phyloP scores from a whole-genome alignment of 2,797 vertebrate genomes.

The Smutsia gigantea region DNA sequence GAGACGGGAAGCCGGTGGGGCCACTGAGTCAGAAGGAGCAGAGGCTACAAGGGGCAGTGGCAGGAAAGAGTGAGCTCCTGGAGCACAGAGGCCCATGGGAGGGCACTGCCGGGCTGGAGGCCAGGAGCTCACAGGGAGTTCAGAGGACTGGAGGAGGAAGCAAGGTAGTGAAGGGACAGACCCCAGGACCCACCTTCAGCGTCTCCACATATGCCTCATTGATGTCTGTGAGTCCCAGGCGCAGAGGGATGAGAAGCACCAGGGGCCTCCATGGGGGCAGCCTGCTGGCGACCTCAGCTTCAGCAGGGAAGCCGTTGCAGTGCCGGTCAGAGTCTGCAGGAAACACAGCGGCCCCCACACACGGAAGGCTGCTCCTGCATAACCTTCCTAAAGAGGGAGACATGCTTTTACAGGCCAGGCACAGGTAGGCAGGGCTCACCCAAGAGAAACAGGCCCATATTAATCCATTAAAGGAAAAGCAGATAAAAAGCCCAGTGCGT shows the following conservation, averaged over 20 bases:
- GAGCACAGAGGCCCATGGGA: neutral
- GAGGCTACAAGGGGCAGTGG: no score
- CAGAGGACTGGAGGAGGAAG: neutral
- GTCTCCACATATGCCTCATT: slow-evolving; percentile 98
- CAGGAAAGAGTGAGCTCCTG: neutral
- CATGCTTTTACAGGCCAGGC: neutral
- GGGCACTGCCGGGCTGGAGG: fast-evolving
- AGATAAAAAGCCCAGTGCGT: neutral
- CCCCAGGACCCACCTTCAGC: slow-evolving; percentile 90
- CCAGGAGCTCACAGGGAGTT: neutral
- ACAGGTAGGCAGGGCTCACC: neutral
- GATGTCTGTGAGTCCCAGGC: slow-evolving; percentile 97
- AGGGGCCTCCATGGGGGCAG: slow-evolving; percentile 93
- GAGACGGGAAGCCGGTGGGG: neutral
- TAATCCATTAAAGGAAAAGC: neutral
- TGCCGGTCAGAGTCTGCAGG: slow-evolving; percentile 83
- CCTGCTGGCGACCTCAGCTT: slow-evolving; percentile 86
- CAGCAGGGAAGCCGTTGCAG: slow-evolving; percentile 92
- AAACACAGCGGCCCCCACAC: slow-evolving; percentile 84
- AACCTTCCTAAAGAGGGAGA: slow-evolving; percentile 89
- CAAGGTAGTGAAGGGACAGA: no score
- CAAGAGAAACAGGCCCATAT: fast-evolving
- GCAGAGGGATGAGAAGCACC: slow-evolving; percentile 97
- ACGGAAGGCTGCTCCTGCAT: slow-evolving; percentile 90
- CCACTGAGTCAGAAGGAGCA: no score